Base-by-base conservation (phyloP, 2,888 invertebrate species). In the Heliconius sara region DNA sequence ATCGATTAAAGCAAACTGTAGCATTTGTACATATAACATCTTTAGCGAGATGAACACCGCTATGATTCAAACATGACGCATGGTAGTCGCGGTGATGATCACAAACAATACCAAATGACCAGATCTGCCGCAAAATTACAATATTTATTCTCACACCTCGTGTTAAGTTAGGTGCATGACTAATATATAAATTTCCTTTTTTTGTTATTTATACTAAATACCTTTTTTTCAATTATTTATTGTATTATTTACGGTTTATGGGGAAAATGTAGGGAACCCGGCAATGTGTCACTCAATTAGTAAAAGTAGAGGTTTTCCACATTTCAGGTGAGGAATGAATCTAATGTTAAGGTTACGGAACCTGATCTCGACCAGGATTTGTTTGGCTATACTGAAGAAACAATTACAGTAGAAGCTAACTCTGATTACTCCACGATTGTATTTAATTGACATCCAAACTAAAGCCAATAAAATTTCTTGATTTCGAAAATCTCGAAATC, bases 61-160 rank as follows among this genome's bases (percentile, higher is more conserved):
- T n/a, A 70, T 80, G 80, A 80, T 77, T 80, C 80, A 80, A 75
- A 74, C 3, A 57, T 80, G 80, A 80, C 80, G 80, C 80, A 77
- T 65, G 27, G 30, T 19, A 22, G 74, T 74, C 70, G 60, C 77
- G 77, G 63, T 68, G 63, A 39, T 74, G 80, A 80, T 77, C 77
- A 39, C 80, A 77, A 74, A 80, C 80, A 77, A 77, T 80, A 71
- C 63, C n/a, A 60, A 73, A 73, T 60, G 16, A 60, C 73, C 73
- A 60, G 73, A n/a, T 60, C 39, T 60, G 39, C 13, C 34, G 3
- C 39, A 71, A 71, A 78, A 73, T 52, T 34, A 57, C 16, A 65
- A 65, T 43, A 74, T 65, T 27, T 57, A 57, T 57, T 27, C 74
- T 74, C 63, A 43, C 43, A 47, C 25, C 25, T 25, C 6, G n/a